These are phyloP conservation scores for Scyliorhinus canicula DNA, from an alignment of 2,797 vertebrate species.

Conservation along the genomic window DNA sequence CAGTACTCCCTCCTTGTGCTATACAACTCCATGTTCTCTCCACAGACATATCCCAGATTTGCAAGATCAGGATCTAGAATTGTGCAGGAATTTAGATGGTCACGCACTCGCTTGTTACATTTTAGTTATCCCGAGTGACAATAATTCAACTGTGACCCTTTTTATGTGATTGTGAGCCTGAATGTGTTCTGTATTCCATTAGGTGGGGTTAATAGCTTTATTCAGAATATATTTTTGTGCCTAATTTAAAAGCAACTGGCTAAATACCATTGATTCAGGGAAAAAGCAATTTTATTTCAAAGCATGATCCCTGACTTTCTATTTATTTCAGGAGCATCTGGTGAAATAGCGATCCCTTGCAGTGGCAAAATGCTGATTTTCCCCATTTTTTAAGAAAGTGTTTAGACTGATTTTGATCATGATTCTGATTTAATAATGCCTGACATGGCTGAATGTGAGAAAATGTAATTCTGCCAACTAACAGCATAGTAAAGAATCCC, in stretches of 20 bases:
- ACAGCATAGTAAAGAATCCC: too few relatives aligned
- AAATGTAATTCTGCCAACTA: neutral
- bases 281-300: neutral
- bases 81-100: too few relatives aligned
- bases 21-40: neutral
- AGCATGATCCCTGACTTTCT: neutral
- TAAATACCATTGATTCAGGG: neutral
- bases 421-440: conserved; percentile 21
- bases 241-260: neutral
- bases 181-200: neutral
- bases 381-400: neutral
- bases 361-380: neutral
- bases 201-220: neutral
- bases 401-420: conserved; percentile 15
- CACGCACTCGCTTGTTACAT: neutral
- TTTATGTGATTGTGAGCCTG: neutral
- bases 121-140: neutral
- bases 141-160: neutral
- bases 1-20: neutral
- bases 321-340: neutral
- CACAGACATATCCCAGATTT: neutral
- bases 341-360: neutral
- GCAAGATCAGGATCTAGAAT: neutral
- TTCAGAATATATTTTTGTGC: neutral
- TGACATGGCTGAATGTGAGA: neutral